A percentile compares a stretch with the other conserved stretches of the same genome.
phyloP scores from a whole-genome alignment of 2,888 invertebrate species.

The Acleris sparsana region DNA sequence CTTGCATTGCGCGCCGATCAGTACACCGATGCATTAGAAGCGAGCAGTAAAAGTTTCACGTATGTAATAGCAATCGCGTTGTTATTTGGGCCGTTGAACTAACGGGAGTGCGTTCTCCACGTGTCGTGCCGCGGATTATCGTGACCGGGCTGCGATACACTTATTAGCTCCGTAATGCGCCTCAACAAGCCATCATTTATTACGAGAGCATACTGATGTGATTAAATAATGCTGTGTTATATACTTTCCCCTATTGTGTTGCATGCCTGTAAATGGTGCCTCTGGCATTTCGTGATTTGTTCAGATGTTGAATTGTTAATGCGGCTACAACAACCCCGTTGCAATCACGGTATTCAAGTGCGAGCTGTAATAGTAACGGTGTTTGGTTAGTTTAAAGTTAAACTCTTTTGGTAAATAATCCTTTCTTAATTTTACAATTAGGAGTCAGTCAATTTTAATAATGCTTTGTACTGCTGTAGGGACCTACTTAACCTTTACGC shows the following conservation, averaged over 20 bases:
- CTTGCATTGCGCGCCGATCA: slow-evolving; percentile 58
- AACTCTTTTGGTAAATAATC: too few relatives aligned
- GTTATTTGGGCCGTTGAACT: slow-evolving; percentile 73
- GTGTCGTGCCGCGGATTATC: slow-evolving; percentile 46
- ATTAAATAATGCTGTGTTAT: slow-evolving; percentile 28
- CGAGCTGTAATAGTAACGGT: too few relatives aligned
- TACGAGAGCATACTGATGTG: slow-evolving; percentile 27
- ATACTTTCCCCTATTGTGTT: slow-evolving; percentile 19
- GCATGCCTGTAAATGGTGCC: slow-evolving; percentile 26
- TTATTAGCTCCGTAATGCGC: slow-evolving; percentile 27
- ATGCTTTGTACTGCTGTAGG: neutral
- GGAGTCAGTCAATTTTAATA: neutral
- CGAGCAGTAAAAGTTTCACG: slow-evolving; percentile 63
- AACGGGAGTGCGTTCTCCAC: slow-evolving; percentile 62
- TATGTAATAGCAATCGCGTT: slow-evolving; percentile 49
- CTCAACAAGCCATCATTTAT: slow-evolving; percentile 17
- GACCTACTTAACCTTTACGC: neutral
- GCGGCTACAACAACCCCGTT: slow-evolving; percentile 10
- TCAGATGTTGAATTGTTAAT: slow-evolving; percentile 22
- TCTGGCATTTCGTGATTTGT: slow-evolving; percentile 30
- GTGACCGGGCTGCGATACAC: slow-evolving; percentile 43
- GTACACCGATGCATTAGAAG: slow-evolving; percentile 57
- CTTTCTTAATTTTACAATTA: neutral
- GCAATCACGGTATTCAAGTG: neutral
- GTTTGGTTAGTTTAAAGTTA: too few relatives aligned